A percentile compares a stretch with the other conserved stretches of the same genome.
Conservation (phyloP, 2,113 vertebrate genomes). For the Neolamprologus brichardi region DNA sequence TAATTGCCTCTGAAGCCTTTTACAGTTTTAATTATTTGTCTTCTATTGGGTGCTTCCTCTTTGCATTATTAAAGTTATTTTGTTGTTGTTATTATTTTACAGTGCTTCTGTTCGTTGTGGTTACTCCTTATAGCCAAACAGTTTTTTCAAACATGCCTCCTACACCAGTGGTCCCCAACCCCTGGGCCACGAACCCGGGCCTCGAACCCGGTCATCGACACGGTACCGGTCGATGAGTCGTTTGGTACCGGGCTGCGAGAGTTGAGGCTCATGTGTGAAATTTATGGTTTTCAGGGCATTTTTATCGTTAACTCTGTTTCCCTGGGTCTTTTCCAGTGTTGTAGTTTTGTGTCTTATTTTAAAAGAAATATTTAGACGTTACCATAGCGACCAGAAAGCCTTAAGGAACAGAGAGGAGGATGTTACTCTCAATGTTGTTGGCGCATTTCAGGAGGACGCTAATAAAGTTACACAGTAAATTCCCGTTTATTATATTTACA, state of each 20-base stretch:
- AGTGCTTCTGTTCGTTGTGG: background rate
- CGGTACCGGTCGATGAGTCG: accelerated
- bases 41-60: background rate
- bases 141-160: background rate
- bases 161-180: accelerated
- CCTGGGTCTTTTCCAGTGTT: background rate
- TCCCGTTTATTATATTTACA: background rate
- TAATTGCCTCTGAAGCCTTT: background rate
- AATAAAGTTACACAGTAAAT: background rate
- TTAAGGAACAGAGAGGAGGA: accelerated
- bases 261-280: accelerated
- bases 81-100: background rate
- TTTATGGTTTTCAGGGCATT: background rate
- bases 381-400: accelerated
- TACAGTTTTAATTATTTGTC: background rate
- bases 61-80: background rate
- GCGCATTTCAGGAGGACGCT: accelerated
- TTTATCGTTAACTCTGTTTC: accelerated
- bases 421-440: background rate
- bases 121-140: background rate
- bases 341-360: background rate
- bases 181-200: accelerated
- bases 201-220: background rate
- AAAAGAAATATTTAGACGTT: background rate
- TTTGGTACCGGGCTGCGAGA: accelerated